Evolutionary conservation across 2,888 invertebrate genomes (phyloP).

Genomic region (Lasioglossum pauxillum): DNA sequence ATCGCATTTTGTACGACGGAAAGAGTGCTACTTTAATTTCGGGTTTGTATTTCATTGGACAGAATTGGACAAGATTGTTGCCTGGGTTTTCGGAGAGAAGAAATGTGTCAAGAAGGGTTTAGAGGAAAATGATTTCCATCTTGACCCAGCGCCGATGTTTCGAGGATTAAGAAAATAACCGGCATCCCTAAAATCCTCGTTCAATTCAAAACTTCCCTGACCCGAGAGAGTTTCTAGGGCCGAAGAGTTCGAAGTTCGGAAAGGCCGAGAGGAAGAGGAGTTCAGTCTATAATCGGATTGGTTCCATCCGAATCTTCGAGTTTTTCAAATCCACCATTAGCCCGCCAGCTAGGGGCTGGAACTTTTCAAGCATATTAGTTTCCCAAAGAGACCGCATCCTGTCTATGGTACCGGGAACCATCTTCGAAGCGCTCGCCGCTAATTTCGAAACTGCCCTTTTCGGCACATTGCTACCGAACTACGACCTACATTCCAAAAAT

Average conservation of each 20-base stretch:
- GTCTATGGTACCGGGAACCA: background rate
- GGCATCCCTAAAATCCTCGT: background rate
- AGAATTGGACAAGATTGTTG: background rate
- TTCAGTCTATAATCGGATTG: background rate
- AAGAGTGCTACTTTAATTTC: background rate
- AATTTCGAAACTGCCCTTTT: background rate
- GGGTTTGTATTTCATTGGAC: background rate
- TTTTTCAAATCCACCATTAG: background rate
- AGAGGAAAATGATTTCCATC: background rate
- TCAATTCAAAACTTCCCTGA: conserved; percentile 1
- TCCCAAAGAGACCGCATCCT: background rate
- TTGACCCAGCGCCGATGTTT: background rate
- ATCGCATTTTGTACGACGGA: too few species aligned
- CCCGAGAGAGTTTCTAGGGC: background rate
- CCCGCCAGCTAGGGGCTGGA: background rate
- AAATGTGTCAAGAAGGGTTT: background rate
- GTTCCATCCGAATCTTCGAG: background rate
- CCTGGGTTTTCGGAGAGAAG: background rate
- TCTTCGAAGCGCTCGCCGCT: background rate
- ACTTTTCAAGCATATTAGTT: conserved; percentile 13
- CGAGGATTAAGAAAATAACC: background rate
- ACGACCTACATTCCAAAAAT: background rate
- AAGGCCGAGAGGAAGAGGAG: background rate
- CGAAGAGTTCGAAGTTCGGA: conserved; percentile 9
- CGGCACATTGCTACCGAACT: background rate